Conservation (phyloP, 2,113 vertebrate species). For the Ochotona princeps region DNA sequence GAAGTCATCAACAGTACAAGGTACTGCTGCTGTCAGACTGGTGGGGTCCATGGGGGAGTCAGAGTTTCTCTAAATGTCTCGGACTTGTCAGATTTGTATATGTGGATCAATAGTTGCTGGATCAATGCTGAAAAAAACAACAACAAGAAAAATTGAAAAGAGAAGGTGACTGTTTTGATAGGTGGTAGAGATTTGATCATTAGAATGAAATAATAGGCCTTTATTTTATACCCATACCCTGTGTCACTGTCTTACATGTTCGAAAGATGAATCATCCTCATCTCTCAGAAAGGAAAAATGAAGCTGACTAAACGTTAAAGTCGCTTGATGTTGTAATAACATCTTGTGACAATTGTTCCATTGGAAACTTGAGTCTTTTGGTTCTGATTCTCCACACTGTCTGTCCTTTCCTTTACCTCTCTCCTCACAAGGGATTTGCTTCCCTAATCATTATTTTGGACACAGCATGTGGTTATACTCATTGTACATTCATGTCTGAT, state of each 20-base stretch:
- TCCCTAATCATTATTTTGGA: constrained; percentile 27
- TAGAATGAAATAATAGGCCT: not conserved
- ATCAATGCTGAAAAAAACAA: not conserved
- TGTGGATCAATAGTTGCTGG: not conserved
- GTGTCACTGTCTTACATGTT: not conserved
- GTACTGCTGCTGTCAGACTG: not conserved
- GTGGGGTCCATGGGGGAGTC: not conserved
- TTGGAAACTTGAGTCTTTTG: not conserved
- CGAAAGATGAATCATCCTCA: too few relatives aligned
- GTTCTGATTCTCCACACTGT: not conserved
- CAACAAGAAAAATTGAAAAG: not conserved
- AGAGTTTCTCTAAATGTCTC: not conserved
- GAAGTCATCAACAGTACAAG: not conserved
- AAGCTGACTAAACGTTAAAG: not conserved
- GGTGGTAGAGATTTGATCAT: not conserved
- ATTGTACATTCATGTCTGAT: not conserved
- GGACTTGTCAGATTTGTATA: accelerated
- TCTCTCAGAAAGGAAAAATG: not conserved
- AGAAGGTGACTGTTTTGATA: not conserved
- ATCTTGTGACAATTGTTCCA: not conserved
- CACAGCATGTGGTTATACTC: not conserved
- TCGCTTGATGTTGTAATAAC: not conserved
- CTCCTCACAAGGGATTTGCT: not conserved
- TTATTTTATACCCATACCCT: not conserved
- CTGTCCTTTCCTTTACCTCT: not conserved